Evolutionary conservation across 1,140 invertebrate species (phyloP).

Genomic region (Microvelia longipes): DNA sequence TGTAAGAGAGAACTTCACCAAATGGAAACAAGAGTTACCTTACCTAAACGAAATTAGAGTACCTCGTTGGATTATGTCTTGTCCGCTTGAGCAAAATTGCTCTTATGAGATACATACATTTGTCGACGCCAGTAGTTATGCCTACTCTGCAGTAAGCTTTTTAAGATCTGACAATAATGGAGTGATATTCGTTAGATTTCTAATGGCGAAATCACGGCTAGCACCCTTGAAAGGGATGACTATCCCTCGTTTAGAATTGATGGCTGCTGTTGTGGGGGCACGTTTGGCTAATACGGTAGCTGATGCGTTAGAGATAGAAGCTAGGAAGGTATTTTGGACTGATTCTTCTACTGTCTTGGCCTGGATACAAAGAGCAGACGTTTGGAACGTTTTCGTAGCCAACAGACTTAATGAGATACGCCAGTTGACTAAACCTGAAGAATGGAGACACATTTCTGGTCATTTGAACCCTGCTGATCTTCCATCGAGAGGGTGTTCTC

Average conservation of each 20-base stretch:
- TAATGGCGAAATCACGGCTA: constrained; percentile 2
- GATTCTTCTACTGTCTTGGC: constrained; percentile 6
- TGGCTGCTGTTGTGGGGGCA: constrained; percentile 2
- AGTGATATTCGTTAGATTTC: not conserved
- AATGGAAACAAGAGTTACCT: too few relatives aligned
- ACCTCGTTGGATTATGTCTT: too few relatives aligned
- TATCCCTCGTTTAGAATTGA: constrained; percentile 7
- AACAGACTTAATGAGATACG: constrained; percentile 7
- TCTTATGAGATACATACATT: too few relatives aligned
- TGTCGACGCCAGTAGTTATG: too few relatives aligned
- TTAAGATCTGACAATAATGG: constrained; percentile 3
- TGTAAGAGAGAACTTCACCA: not conserved
- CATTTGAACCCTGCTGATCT: constrained; percentile 31
- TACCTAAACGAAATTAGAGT: too few relatives aligned
- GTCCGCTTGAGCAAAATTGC: too few relatives aligned
- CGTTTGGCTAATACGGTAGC: not conserved
- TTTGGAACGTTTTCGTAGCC: constrained; percentile 4
- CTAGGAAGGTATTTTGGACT: constrained; percentile 5
- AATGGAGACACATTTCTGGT: constrained; percentile 29
- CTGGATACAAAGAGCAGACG: not conserved
- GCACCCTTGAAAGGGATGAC: too few relatives aligned
- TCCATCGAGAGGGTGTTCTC: constrained; percentile 27
- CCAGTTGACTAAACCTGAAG: not conserved
- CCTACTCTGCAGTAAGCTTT: not conserved
- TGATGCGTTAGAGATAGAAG: not conserved